Percentiles rank a stretch among this genome's conserved stretches.
Evolutionary conservation across 2,797 vertebrate genomes (phyloP).

Genomic region (Rhincodon typus): DNA sequence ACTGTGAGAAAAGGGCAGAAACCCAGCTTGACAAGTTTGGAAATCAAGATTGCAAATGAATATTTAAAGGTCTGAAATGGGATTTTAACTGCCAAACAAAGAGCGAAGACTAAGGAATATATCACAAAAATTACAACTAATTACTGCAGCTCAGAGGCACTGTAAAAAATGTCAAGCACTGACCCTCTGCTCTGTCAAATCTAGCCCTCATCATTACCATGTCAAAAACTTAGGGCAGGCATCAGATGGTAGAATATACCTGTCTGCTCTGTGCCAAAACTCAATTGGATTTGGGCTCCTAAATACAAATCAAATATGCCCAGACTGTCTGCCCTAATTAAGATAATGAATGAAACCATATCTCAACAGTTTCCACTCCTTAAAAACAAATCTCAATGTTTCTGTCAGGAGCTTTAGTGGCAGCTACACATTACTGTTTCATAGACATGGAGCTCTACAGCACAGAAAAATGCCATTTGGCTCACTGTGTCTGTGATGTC

Average conservation of each 20-base stretch:
- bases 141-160: neutral
- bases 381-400: neutral
- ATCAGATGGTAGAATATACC: neutral
- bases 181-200: neutral
- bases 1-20: neutral
- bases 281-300: neutral
- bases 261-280: neutral
- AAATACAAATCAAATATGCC: neutral
- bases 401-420: neutral
- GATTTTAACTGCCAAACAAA: neutral
- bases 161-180: neutral
- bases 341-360: neutral
- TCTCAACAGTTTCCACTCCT: neutral
- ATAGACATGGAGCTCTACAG: too few relatives aligned
- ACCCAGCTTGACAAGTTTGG: neutral
- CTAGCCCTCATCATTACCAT: neutral
- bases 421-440: neutral
- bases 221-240: neutral
- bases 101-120: neutral
- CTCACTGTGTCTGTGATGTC: too few relatives aligned
- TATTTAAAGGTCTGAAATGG: neutral
- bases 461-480: too few relatives aligned
- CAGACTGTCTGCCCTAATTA: neutral
- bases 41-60: neutral
- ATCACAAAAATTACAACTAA: conserved; percentile 3